These are phyloP conservation scores for Micrasema longulum DNA, from an alignment of 1,140 invertebrate species.

Conservation along the genomic window DNA sequence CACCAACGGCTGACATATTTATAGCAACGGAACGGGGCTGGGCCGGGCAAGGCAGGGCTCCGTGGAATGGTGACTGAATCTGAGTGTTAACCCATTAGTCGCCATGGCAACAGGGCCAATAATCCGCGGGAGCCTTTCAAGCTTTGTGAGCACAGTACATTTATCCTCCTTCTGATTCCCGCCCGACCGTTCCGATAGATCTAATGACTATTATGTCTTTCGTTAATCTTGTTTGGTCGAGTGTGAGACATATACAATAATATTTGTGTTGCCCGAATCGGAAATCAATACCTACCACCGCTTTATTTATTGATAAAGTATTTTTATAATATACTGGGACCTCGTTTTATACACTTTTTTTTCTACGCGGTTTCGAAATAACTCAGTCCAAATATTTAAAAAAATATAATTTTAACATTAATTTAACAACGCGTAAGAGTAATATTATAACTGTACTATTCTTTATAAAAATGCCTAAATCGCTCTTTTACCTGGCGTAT, in stretches of 20 bases:
- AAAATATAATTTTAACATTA: no score
- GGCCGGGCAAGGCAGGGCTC: not conserved
- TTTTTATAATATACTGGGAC: no score
- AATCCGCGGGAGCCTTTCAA: slow-evolving; percentile 5
- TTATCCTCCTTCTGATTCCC: not conserved
- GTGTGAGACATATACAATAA: not conserved
- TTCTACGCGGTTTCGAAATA: no score
- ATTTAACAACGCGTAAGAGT: no score
- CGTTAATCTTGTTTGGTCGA: slow-evolving; percentile 6
- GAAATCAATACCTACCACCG: no score
- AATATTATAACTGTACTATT: no score
- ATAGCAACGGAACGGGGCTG: slow-evolving; percentile 12
- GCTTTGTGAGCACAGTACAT: not conserved
- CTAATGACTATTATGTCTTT: slow-evolving; percentile 13
- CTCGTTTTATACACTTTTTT: no score
- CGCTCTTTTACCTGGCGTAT: no score
- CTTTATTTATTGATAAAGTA: no score
- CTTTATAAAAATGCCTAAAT: no score
- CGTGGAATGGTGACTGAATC: not conserved
- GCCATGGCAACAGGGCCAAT: slow-evolving; percentile 23
- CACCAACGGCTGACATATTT: slow-evolving; percentile 31
- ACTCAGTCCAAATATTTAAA: no score
- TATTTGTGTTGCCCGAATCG: no score
- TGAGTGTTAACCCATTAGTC: slow-evolving; percentile 36
- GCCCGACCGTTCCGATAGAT: not conserved